Conservation (phyloP, 1,140 invertebrate genomes). For the Drosophila paulistorum region DNA sequence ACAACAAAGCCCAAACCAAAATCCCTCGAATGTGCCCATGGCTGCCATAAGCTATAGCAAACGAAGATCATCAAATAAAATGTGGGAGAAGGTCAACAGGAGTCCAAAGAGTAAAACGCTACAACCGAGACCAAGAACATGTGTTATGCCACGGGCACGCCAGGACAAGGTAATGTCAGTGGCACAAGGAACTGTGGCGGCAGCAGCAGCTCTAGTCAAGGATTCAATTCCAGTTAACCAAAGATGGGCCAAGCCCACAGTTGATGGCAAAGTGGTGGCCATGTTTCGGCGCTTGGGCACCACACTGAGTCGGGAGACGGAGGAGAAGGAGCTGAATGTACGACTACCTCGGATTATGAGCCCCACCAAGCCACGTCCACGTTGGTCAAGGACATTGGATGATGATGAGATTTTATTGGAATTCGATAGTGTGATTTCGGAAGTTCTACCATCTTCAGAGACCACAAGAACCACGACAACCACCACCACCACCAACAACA, state of each 20-base stretch:
- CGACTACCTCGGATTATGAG: conserved; percentile 67
- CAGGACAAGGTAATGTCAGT: conserved; percentile 20
- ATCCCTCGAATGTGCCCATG: conserved; percentile 17
- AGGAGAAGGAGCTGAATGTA: not conserved
- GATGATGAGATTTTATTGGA: conserved; percentile 77
- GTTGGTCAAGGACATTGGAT: conserved; percentile 67
- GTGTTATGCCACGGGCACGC: not conserved
- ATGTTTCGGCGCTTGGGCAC: conserved; percentile 78
- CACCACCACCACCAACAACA: conserved; percentile 32
- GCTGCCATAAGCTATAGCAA: conserved; percentile 54
- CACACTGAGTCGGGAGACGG: conserved; percentile 53
- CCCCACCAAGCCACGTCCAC: conserved; percentile 63
- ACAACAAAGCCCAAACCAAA: conserved; percentile 4
- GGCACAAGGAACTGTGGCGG: conserved; percentile 23
- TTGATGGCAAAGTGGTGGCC: conserved; percentile 79
- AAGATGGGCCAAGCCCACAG: conserved; percentile 64
- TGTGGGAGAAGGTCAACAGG: conserved; percentile 10
- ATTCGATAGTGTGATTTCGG: conserved; percentile 77
- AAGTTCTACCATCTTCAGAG: conserved; percentile 64
- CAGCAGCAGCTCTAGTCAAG: conserved; percentile 3
- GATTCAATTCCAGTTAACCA: conserved; percentile 42
- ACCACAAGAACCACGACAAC: conserved; percentile 15
- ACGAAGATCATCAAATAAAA: conserved; percentile 22
- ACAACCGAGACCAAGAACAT: conserved; percentile 14
- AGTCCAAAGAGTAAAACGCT: conserved; percentile 40